Percentiles rank a stretch among this genome's conserved stretches.
These are phyloP conservation scores for Meloidogyne chitwoodi DNA, from an alignment of 1,140 invertebrate genomes.

Conservation along the genomic window DNA sequence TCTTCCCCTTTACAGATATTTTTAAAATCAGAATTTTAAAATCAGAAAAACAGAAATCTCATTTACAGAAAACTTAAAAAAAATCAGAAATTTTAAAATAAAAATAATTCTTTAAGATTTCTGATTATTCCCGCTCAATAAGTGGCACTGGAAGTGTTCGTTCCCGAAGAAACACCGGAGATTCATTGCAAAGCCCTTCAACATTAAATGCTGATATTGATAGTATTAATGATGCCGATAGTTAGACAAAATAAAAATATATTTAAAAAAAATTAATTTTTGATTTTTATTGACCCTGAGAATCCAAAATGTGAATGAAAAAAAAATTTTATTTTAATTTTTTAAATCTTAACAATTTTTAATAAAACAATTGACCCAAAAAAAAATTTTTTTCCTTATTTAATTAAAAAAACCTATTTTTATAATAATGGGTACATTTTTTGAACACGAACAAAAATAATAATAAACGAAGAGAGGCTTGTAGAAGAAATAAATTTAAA, in stretches of 20 bases:
- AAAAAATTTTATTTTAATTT: too few relatives aligned
- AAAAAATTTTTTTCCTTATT: too few relatives aligned
- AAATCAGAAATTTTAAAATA: not conserved
- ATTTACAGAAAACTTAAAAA: too few relatives aligned
- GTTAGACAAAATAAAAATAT: not conserved
- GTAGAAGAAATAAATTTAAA: too few relatives aligned
- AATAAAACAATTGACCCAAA: too few relatives aligned
- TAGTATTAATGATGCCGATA: not conserved
- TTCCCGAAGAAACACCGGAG: not conserved
- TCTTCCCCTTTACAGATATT: not conserved
- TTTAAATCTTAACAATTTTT: too few relatives aligned
- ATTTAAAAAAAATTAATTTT: not conserved
- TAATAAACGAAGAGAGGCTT: too few relatives aligned
- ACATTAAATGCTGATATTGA: not conserved
- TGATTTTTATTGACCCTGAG: not conserved
- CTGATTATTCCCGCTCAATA: slow-evolving; percentile 7
- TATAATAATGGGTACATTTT: too few relatives aligned
- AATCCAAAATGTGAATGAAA: not conserved
- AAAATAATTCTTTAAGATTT: not conserved
- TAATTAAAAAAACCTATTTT: too few relatives aligned
- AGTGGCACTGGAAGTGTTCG: not conserved
- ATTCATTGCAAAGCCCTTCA: not conserved
- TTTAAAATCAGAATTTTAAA: not conserved
- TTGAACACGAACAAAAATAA: too few relatives aligned
- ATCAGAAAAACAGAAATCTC: not conserved